Evolutionary conservation across 1,140 invertebrate genomes (phyloP), one percentile per base, ranked within the genome.

Genomic region (Diuraphis noxia): DNA sequence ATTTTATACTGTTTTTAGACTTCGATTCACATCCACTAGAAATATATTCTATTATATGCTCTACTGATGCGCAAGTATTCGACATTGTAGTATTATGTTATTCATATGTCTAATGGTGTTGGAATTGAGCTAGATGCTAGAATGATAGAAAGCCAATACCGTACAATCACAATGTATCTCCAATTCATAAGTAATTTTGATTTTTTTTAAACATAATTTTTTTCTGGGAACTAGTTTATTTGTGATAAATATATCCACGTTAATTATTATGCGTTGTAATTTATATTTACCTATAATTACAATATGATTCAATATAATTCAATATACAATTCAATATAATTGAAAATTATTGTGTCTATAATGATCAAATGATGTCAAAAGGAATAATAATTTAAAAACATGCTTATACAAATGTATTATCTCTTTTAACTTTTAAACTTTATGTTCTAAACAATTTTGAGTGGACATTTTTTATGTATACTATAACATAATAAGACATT

Each of bases 101-200:
- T 72, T 85, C 41, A 56, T 46, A 90, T 46, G 23, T 79, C 46
- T 77, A 25, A 25, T 36, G 88, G 63, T 89, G 88, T 25, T 91
- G 0, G 43, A 30, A 43, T 82, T 81, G 52, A 63, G 86, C 82
- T 91, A 82, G n/a, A n/a, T n/a, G n/a, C n/a, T n/a, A n/a, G n/a
- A n/a, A n/a, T n/a, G n/a, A n/a, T n/a, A n/a, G 89, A 91, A 91
- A 91, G 89, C 89, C 89, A 82, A 81, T n/a, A 6, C n/a, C 23
- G 0, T 63, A n/a, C n/a, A 88, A 63, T n/a, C 52, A 40, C 25
- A 40, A 56, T 88, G 56, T 46, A 72, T 49, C 43, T 49, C 3
- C n/a, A 85, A 34, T 86, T 52, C 34, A 52, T 52, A 25, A 52
- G 49, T 52, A 36, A 86, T 25, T 43, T 13, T 46, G 38, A 46